phyloP scores from a whole-genome alignment of 2,888 invertebrate genomes.

The Hetaerina titia region DNA sequence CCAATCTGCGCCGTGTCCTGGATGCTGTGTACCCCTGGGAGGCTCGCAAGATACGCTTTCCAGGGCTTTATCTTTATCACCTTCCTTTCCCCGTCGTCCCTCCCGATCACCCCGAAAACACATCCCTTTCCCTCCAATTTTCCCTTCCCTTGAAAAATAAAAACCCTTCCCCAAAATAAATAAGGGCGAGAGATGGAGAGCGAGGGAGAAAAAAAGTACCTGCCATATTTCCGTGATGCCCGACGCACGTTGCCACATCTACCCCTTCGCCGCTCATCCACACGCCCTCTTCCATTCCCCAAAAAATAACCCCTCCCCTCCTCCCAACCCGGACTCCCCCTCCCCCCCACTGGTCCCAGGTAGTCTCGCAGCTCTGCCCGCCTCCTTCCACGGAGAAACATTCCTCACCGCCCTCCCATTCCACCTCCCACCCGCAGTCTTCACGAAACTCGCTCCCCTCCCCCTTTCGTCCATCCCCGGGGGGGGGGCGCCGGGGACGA shows the following conservation, averaged over 20 bases:
- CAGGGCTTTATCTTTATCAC: slow-evolving; percentile 27
- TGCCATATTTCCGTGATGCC: slow-evolving; percentile 64
- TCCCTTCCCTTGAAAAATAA: neutral
- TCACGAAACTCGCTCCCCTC: too few relatives aligned
- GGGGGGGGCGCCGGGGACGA: too few relatives aligned
- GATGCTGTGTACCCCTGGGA: neutral
- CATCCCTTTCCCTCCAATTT: neutral
- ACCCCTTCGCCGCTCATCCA: neutral
- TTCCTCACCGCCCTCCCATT: too few relatives aligned
- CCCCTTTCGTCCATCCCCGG: too few relatives aligned
- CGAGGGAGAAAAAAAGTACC: slow-evolving; percentile 27
- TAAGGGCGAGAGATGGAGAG: neutral
- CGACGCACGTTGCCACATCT: slow-evolving; percentile 18
- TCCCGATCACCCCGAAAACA: neutral
- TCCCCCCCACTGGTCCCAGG: too few relatives aligned
- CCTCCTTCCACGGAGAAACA: too few relatives aligned
- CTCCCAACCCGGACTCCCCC: too few relatives aligned
- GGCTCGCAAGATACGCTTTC: neutral
- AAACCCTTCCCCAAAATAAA: slow-evolving; percentile 4
- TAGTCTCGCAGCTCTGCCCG: too few relatives aligned
- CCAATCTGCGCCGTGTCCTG: neutral
- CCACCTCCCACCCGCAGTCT: too few relatives aligned
- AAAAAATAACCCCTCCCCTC: neutral
- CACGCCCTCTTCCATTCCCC: neutral
- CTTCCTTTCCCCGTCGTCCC: neutral